Percentiles rank a stretch among this genome's conserved stretches.
Conservation (phyloP, 2,797 vertebrate genomes). For the Lutjanus argentimaculatus region DNA sequence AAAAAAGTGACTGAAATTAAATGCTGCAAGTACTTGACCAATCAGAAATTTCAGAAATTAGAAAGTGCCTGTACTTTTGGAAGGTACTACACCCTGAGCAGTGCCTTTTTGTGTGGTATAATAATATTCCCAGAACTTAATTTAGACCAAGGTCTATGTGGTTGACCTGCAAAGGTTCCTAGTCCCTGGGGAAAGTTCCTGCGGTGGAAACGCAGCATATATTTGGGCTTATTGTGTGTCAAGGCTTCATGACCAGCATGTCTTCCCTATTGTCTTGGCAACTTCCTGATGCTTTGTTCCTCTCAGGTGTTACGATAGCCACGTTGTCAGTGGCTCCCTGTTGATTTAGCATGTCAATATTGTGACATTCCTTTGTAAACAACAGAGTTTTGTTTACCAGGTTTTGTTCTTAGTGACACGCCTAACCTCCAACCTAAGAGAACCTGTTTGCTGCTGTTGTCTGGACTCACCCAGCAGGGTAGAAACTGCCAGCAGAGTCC, state of each 20-base stretch:
- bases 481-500: slow-evolving; percentile 36
- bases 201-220: background rate
- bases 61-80: too few relatives aligned
- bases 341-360: slow-evolving; percentile 40
- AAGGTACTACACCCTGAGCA: too few relatives aligned
- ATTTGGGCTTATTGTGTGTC: background rate
- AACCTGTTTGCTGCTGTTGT: slow-evolving; percentile 70
- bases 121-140: too few relatives aligned
- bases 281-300: slow-evolving; percentile 7
- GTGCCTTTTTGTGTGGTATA: too few relatives aligned
- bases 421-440: slow-evolving; percentile 56
- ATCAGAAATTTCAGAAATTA: too few relatives aligned
- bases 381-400: slow-evolving; percentile 24
- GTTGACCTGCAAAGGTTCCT: too few relatives aligned
- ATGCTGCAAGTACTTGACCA: too few relatives aligned
- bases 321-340: slow-evolving; percentile 5
- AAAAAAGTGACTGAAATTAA: too few relatives aligned
- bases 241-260: background rate
- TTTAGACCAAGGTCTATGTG: too few relatives aligned
- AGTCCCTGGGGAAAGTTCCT: too few relatives aligned
- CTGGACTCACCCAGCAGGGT: slow-evolving; percentile 31
- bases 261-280: slow-evolving; percentile 4
- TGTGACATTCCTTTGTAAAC: slow-evolving; percentile 60
- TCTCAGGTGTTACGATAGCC: background rate
- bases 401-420: slow-evolving; percentile 66